phyloP scores from a whole-genome alignment of 2,888 invertebrate species.

The Thumatha senex region DNA sequence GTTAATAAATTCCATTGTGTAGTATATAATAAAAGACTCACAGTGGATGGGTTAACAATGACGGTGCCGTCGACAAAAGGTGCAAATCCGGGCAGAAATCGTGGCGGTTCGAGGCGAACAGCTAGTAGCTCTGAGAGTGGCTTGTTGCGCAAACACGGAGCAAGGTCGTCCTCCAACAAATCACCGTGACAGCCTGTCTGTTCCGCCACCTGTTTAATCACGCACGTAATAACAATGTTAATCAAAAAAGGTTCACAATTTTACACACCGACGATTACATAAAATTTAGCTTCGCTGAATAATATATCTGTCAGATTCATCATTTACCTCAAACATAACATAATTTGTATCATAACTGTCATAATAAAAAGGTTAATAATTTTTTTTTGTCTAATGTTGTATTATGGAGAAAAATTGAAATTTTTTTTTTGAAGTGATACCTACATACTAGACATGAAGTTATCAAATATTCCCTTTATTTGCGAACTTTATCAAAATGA shows the following conservation, averaged over 20 bases:
- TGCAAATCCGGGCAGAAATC: constrained; percentile 95
- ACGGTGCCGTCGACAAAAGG: constrained; percentile 97
- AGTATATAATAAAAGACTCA: constrained; percentile 49
- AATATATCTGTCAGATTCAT: constrained; percentile 12
- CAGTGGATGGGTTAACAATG: constrained; percentile 86
- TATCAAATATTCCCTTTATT: too few species aligned
- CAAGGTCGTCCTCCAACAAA: constrained; percentile 91
- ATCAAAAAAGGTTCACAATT: constrained; percentile 14
- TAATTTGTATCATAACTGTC: background rate
- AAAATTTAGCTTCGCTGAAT: constrained; percentile 14
- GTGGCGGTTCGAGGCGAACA: constrained; percentile 90
- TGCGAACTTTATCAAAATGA: too few species aligned
- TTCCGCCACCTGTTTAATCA: constrained; percentile 86
- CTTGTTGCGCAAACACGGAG: constrained; percentile 92
- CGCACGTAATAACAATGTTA: constrained; percentile 6
- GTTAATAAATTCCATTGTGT: too few species aligned
- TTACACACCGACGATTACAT: constrained; percentile 16
- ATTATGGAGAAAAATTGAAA: too few species aligned
- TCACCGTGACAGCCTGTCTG: constrained; percentile 93
- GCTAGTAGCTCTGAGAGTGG: constrained; percentile 89
- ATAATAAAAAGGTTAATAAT: background rate
- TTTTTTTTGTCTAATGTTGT: too few species aligned
- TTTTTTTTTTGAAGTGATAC: too few species aligned
- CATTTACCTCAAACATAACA: background rate
- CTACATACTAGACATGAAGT: too few species aligned